Evolutionary conservation across 2,113 vertebrate genomes (phyloP).

Genomic region (Chionomys nivalis): DNA sequence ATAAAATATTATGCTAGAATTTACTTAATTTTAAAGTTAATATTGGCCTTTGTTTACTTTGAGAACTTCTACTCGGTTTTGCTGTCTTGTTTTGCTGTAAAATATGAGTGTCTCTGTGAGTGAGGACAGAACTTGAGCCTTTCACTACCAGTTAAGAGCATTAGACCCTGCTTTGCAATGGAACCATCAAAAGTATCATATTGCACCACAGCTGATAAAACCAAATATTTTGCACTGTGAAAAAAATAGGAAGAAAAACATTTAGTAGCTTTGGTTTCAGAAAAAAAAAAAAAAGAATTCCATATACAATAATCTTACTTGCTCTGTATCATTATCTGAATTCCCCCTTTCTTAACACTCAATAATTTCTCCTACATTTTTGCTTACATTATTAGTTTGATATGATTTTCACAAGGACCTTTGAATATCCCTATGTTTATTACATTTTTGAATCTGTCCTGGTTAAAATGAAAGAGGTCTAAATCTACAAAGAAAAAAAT

Average conservation of each 20-base stretch:
- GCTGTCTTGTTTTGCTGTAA: neutral
- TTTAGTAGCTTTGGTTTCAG: neutral
- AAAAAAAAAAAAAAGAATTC: neutral
- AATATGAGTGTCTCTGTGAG: neutral
- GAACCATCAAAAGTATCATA: neutral
- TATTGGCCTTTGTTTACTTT: neutral
- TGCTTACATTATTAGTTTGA: neutral
- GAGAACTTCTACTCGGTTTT: rapidly evolving
- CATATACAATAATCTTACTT: neutral
- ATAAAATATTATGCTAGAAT: too few species aligned
- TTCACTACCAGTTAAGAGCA: neutral
- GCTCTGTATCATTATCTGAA: neutral
- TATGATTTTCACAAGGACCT: neutral
- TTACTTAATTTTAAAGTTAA: neutral
- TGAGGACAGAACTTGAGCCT: too few species aligned
- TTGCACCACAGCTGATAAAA: neutral
- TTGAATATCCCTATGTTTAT: neutral
- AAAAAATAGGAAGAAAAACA: neutral
- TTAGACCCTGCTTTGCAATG: neutral
- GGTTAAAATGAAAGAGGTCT: neutral
- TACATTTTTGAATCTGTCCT: neutral
- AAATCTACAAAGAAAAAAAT: neutral
- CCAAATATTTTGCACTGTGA: too few species aligned
- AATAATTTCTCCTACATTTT: neutral
- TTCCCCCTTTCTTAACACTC: neutral